phyloP scores from a whole-genome alignment of 2,888 invertebrate species.

The Resseliella maxima region DNA sequence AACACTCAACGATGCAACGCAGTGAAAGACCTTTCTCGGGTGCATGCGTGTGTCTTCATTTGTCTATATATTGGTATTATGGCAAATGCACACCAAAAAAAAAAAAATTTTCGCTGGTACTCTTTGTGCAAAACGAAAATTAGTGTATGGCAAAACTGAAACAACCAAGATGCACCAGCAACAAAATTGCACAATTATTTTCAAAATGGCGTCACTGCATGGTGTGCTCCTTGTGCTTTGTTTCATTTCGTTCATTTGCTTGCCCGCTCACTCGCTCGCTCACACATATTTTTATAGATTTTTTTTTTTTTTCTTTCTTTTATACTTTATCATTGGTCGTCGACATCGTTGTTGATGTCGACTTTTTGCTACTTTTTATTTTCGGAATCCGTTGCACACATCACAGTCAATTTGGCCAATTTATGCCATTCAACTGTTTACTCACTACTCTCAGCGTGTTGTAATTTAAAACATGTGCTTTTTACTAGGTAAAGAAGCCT shows the following conservation, averaged over 20 bases:
- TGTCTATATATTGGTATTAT: constrained; percentile 7
- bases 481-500: constrained; percentile 34
- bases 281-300: background rate
- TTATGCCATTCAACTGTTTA: constrained; percentile 1
- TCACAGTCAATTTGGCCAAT: constrained; percentile 26
- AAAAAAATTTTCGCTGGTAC: background rate
- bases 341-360: no score
- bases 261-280: background rate
- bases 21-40: background rate
- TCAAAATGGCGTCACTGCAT: constrained; percentile 51
- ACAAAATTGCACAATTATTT: constrained; percentile 53
- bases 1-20: constrained; percentile 34
- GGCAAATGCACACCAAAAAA: background rate
- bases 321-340: background rate
- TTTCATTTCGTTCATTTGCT: background rate
- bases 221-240: background rate
- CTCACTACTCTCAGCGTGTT: constrained; percentile 41
- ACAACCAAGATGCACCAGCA: constrained; percentile 53
- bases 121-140: background rate
- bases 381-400: constrained; percentile 19
- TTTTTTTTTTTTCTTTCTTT: background rate
- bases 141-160: background rate
- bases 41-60: constrained; percentile 48
- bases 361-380: no score
- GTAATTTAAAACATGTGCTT: constrained; percentile 51